These are phyloP conservation scores for Gila robusta DNA, from an alignment of 2,797 vertebrate genomes.

Conservation along the genomic window DNA sequence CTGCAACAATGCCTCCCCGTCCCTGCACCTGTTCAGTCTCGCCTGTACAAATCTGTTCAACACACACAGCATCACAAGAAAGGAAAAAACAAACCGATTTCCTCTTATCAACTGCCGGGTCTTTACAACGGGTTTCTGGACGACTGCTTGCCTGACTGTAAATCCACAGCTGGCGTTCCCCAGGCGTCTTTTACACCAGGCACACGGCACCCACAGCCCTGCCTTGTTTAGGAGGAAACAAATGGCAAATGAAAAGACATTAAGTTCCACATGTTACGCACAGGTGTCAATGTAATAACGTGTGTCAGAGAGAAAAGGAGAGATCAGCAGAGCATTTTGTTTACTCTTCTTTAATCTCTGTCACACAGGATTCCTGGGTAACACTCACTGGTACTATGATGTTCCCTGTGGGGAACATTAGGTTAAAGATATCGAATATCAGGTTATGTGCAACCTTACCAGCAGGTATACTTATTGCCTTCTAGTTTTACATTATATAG, in stretches of 20 bases:
- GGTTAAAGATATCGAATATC: slow-evolving; percentile 22
- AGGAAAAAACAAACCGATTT: slow-evolving; percentile 14
- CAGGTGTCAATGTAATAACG: slow-evolving; percentile 76
- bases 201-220: slow-evolving; percentile 56
- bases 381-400: slow-evolving; percentile 15
- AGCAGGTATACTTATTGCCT: background rate
- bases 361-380: slow-evolving; percentile 38
- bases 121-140: slow-evolving; percentile 50
- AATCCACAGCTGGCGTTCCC: slow-evolving; percentile 72
- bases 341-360: slow-evolving; percentile 64
- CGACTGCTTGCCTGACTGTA: slow-evolving; percentile 65
- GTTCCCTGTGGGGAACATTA: slow-evolving; percentile 33
- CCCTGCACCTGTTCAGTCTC: slow-evolving; percentile 41
- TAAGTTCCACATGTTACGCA: slow-evolving; percentile 75
- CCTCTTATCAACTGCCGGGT: slow-evolving; percentile 31
- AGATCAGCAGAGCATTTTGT: slow-evolving; percentile 63
- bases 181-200: slow-evolving; percentile 57
- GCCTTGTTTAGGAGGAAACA: slow-evolving; percentile 75
- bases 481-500: background rate
- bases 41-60: slow-evolving; percentile 37
- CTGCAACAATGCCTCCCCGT: slow-evolving; percentile 35
- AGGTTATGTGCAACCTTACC: background rate
- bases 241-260: slow-evolving; percentile 77
- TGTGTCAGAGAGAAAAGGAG: slow-evolving; percentile 65
- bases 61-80: slow-evolving; percentile 27